Evolutionary conservation across 2,113 vertebrate genomes (phyloP), one percentile per base, ranked within the genome.

Genomic region (Dasyornis broadbenti): DNA sequence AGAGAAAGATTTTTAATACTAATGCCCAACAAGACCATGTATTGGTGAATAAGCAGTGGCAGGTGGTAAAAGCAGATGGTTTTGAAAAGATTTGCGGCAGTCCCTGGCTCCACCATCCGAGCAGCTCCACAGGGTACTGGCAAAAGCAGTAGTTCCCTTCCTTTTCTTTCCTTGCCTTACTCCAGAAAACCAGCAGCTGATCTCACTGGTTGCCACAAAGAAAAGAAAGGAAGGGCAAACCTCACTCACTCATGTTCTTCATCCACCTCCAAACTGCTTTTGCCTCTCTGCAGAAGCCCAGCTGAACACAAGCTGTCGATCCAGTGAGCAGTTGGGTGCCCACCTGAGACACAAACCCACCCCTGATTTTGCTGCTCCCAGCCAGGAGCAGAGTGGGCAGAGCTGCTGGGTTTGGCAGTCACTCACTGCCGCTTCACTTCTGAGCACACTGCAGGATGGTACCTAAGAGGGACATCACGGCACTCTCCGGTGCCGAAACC

Each of bases 51-150:
- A 95, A 83, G 68, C 79, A 94, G 45, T 81, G 92, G 86, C 96
- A 97, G 90, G 89, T 96, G 96, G 88, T 54, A 93, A 94, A 96
- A 94, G 54, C 94, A 97, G 90, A 93, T 92, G 90, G 95, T 95
- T 96, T 95, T 86, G 80, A 77, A 81, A 92, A 83, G 90, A 90
- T 92, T 14, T 93, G 76, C 0, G 0, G 68, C 76, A 93, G 82
- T 65, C 47, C 42, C 45, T 88, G 85, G 79, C 66, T 93, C 68
- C 0, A 4, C 18, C 1, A 9, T 73, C 76, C 60, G 17, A 45
- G 75, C 5, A 5, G 31, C 79, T 95, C 87, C 2, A 11, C 71
- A 44, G 86, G 82, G 78, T 82, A 59, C 87, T 90, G 87, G 94
- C 84, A 93, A 47, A 40, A 42, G 68, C 82, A 59, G 42, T 3